Conservation (phyloP, 2,113 vertebrate genomes). For the Rostratula benghalensis region DNA sequence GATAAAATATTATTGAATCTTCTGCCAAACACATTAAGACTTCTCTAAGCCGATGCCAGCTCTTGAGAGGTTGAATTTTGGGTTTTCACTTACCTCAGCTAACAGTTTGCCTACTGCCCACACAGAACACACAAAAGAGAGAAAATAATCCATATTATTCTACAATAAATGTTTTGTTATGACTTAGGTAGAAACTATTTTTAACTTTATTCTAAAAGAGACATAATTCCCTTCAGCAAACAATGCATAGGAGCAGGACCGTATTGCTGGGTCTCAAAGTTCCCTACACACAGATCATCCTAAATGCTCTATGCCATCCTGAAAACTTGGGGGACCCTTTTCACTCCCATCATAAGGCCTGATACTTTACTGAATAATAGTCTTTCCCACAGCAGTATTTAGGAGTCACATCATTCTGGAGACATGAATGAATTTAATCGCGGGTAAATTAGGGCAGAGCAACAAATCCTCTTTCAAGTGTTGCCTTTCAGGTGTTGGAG, state of each 20-base stretch:
- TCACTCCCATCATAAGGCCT: accelerated
- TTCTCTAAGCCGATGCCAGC: not conserved
- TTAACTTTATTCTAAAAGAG: not conserved
- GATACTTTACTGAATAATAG: not conserved
- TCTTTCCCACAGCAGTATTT: not conserved
- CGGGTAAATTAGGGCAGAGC: not conserved
- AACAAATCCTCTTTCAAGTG: not conserved
- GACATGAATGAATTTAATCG: not conserved
- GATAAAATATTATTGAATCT: not conserved
- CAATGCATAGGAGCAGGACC: not conserved
- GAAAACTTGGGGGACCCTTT: not conserved
- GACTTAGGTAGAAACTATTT: not conserved
- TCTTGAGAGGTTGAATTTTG: not conserved
- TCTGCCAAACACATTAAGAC: not conserved
- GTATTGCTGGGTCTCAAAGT: not conserved
- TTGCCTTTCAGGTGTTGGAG: not conserved
- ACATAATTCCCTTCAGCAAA: not conserved
- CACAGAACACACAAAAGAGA: not conserved
- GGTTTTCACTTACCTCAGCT: not conserved
- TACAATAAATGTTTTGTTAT: not conserved
- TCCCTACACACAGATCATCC: not conserved
- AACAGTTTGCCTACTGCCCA: not conserved
- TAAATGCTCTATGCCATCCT: not conserved
- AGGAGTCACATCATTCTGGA: not conserved
- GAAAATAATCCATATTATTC: not conserved